Conservation (phyloP, 2,113 vertebrate genomes). For the Otocyon megalotis region DNA sequence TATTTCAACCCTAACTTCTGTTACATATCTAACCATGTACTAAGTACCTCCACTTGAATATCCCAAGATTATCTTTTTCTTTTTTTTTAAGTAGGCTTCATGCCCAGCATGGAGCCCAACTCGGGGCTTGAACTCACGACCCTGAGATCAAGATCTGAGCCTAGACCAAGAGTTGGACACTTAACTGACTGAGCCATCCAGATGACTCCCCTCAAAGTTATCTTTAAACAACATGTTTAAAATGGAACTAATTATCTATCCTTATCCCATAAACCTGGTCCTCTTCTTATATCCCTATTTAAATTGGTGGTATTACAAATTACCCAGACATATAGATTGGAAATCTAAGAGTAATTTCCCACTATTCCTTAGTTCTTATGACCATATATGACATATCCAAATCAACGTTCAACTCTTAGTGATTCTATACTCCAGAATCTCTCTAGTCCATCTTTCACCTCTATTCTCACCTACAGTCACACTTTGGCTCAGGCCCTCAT, state of each 20-base stretch:
- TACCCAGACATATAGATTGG: neutral
- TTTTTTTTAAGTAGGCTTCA: neutral
- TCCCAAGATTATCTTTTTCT: neutral
- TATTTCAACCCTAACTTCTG: neutral
- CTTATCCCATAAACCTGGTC: neutral
- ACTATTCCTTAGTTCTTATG: conserved; percentile 5
- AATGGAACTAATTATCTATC: neutral
- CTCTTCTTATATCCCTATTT: conserved; percentile 30
- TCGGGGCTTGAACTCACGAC: neutral
- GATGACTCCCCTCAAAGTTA: neutral
- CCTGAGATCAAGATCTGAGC: neutral
- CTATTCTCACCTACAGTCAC: neutral
- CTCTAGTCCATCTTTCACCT: neutral
- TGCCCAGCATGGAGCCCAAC: neutral
- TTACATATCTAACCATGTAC: neutral
- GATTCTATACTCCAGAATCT: neutral
- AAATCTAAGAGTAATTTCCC: conserved; percentile 5
- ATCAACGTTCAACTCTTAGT: neutral
- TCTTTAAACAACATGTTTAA: neutral
- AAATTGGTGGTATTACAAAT: conserved; percentile 1
- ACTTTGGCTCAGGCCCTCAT: neutral
- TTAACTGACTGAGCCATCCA: neutral
- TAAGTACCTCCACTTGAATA: neutral
- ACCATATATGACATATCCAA: neutral
- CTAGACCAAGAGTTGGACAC: neutral